Evolutionary conservation across 2,113 vertebrate genomes (phyloP).

Genomic region (Trematocara nigrifrons): DNA sequence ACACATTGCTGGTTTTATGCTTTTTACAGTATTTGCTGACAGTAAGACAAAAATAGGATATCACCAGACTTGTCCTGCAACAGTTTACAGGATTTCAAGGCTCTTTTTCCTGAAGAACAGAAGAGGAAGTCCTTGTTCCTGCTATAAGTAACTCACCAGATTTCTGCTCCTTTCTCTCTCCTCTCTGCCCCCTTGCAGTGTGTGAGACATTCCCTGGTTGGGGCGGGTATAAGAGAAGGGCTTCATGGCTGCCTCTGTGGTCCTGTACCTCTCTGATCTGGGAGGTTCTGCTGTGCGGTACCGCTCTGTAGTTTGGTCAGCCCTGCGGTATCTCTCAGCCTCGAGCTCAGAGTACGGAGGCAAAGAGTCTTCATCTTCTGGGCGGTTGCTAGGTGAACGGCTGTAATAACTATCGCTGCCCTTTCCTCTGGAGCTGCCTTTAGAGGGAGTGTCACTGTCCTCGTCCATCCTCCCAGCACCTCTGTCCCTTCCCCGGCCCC

Average conservation of each 20-base stretch:
- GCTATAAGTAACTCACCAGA: slow-evolving; percentile 82
- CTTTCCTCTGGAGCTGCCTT: slow-evolving; percentile 79
- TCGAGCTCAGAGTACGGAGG: slow-evolving; percentile 89
- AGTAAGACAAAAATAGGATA: neutral
- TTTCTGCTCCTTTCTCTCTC: slow-evolving; percentile 84
- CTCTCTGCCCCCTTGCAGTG: slow-evolving; percentile 82
- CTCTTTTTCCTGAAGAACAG: slow-evolving; percentile 10
- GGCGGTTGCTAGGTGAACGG: slow-evolving; percentile 68
- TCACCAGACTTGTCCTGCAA: neutral
- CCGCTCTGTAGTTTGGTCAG: slow-evolving; percentile 29
- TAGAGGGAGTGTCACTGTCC: slow-evolving; percentile 84
- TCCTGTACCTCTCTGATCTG: slow-evolving; percentile 47
- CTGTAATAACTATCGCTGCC: slow-evolving; percentile 68
- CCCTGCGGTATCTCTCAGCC: slow-evolving; percentile 69
- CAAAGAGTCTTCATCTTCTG: slow-evolving; percentile 80
- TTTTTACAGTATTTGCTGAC: neutral
- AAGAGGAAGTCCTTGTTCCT: slow-evolving; percentile 3
- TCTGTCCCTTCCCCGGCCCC: slow-evolving; percentile 45
- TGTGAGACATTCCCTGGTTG: slow-evolving; percentile 71
- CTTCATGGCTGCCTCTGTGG: slow-evolving; percentile 40
- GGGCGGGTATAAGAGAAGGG: slow-evolving; percentile 81
- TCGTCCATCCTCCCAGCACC: slow-evolving; percentile 61
- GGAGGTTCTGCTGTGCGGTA: slow-evolving; percentile 67
- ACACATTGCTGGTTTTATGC: neutral
- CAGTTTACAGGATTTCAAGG: neutral